Evolutionary conservation across 2,888 invertebrate genomes (phyloP).

Genomic region (Cynaeus angustus): DNA sequence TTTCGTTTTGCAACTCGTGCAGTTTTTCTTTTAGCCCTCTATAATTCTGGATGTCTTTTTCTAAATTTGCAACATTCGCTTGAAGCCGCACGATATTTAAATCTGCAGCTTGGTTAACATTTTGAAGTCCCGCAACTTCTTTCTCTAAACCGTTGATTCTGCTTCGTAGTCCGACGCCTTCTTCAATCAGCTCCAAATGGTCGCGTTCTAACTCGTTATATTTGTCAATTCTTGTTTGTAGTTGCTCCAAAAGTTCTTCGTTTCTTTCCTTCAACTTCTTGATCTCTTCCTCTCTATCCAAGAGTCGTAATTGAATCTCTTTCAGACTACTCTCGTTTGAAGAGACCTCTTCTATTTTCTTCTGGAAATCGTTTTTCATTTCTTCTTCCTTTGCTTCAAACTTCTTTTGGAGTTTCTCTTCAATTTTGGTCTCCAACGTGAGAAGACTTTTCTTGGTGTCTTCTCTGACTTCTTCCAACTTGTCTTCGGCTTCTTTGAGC

Average conservation of each 20-base stretch:
- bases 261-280: constrained; percentile 67
- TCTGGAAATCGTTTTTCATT: constrained; percentile 60
- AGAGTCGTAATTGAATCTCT: no score
- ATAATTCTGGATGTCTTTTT: constrained; percentile 50
- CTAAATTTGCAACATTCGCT: constrained; percentile 55
- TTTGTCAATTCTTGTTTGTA: constrained; percentile 53
- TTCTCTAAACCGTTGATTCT: constrained; percentile 56
- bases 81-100: constrained; percentile 56
- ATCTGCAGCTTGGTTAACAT: constrained; percentile 47
- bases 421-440: constrained; percentile 64
- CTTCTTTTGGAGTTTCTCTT: constrained; percentile 59
- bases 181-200: constrained; percentile 66
- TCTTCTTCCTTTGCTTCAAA: constrained; percentile 58
- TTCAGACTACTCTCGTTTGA: constrained; percentile 59
- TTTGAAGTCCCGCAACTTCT: constrained; percentile 51
- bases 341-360: constrained; percentile 60
- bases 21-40: background rate
- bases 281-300: constrained; percentile 72
- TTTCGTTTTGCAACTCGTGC: no score
- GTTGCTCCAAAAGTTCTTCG: constrained; percentile 69
- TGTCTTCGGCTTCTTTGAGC: constrained; percentile 34
- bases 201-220: constrained; percentile 64
- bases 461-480: constrained; percentile 68
- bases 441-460: constrained; percentile 67
- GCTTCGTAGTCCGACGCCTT: constrained; percentile 56